Base-by-base conservation (phyloP, 2,888 invertebrate genomes). In the Tipula vernalis region DNA sequence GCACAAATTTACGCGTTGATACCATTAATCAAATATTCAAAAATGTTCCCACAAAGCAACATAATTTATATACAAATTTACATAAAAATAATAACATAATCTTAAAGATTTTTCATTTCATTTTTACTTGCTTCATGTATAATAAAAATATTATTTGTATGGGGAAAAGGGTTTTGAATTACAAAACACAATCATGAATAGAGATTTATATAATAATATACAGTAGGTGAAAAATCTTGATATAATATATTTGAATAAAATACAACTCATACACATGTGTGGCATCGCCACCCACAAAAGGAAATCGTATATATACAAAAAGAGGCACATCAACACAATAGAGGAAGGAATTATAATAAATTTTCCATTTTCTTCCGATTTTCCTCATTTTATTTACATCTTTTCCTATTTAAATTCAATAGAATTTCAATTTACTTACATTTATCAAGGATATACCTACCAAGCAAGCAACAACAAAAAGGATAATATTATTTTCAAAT, bases 321-420 rank as follows among this genome's bases (percentile, higher is more conserved):
- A 71, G 71, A 71, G 71, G 28, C 71, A 71, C 71, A 28, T 71
- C 71, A 71, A 71, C 71, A 71, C 71, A 71, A 71, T 71, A 71
- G 71, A 71, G 71, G 71, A 71, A 71, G 71, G 71, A 71, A 71
- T 71, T 71, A 71, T 71, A 71, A 71, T 71, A 71, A 71, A 71
- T 71, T 71, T 71, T 71, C 71, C 71, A 71, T 71, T 71, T 71
- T 71, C 71, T 71, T 71, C 12, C 71, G 71, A 71, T 71, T 71
- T 28, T 71, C 28, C 71, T 71, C 71, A 71, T 71, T 71, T 71
- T 71, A 71, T 71, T 71, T 71, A 71, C 71, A 71, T 71, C 71
- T 71, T 71, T 71, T 71, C 71, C 71, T 71, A 71, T 71, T 71
- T 71, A 71, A 71, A 71, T 71, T 71, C 71, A 71, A 71, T 71